Evolutionary conservation across 2,113 vertebrate species (phyloP).

Genomic region (Tyto alba): DNA sequence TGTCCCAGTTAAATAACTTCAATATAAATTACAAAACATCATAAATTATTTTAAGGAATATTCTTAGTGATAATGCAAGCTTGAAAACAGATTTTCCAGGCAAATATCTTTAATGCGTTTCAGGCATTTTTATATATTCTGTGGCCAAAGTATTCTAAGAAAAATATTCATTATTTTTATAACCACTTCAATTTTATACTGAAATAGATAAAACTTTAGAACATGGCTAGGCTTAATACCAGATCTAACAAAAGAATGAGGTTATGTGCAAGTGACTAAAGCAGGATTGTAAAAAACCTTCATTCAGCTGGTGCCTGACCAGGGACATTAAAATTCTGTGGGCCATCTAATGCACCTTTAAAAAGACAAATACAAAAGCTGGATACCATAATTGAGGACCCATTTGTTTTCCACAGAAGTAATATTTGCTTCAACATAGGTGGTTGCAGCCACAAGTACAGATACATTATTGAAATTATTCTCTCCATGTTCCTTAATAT

Average conservation of each 20-base stretch:
- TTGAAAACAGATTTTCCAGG: neutral
- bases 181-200: neutral
- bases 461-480: neutral
- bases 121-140: neutral
- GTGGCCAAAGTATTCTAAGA: neutral
- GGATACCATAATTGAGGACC: neutral
- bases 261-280: neutral
- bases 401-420: neutral
- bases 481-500: neutral
- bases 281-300: rapidly evolving
- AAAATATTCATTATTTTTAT: neutral
- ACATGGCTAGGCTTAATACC: neutral
- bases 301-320: neutral
- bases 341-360: neutral
- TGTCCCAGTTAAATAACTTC: neutral
- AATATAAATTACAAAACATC: neutral
- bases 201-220: neutral
- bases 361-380: neutral
- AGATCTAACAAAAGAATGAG: neutral
- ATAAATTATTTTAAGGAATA: neutral
- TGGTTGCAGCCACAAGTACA: neutral
- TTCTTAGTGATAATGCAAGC: neutral
- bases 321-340: neutral
- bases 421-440: neutral
- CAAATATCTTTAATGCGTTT: neutral